Percentiles rank a stretch among this genome's conserved stretches.
Conservation (phyloP, 2,797 vertebrate genomes). For the Echeneis naucrates region DNA sequence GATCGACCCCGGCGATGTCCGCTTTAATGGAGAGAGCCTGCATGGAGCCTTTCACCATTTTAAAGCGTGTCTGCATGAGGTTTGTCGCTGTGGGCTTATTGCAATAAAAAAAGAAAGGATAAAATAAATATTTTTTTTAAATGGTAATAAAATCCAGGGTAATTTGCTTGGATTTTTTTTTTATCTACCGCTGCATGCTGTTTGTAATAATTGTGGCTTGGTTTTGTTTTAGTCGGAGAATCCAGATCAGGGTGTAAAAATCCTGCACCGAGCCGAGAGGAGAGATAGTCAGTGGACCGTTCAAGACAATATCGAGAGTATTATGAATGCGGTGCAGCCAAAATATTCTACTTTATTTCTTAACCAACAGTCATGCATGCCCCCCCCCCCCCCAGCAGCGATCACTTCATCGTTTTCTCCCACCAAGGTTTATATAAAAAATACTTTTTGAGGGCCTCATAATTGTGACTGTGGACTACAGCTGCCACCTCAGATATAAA, state of each 20-base stretch:
- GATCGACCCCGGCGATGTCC: slow-evolving; percentile 61
- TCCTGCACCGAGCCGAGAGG: slow-evolving; percentile 19
- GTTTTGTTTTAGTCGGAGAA: slow-evolving; percentile 34
- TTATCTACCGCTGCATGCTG: slow-evolving; percentile 24
- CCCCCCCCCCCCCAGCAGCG: too few relatives aligned
- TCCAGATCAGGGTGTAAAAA: slow-evolving; percentile 38
- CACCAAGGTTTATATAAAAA: not conserved
- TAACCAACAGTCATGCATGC: not conserved
- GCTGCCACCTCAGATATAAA: not conserved
- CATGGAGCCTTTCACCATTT: slow-evolving; percentile 68
- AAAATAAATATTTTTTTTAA: too few relatives aligned
- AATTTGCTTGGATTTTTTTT: slow-evolving; percentile 38
- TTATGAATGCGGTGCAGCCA: slow-evolving; percentile 10
- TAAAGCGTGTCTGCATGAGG: slow-evolving; percentile 68
- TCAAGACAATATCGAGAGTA: slow-evolving; percentile 16
- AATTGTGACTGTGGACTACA: slow-evolving; percentile 17
- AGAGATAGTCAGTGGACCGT: slow-evolving; percentile 3
- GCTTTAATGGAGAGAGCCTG: slow-evolving; percentile 68
- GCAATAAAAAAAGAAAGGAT: slow-evolving; percentile 21
- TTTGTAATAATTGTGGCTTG: slow-evolving; percentile 45
- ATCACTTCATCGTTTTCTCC: too few relatives aligned
- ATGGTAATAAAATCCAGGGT: not conserved
- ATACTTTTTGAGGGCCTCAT: not conserved
- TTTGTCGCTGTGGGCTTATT: slow-evolving; percentile 63
- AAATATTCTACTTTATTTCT: slow-evolving; percentile 4